Evolutionary conservation across 2,797 vertebrate species (phyloP).

Genomic region (Buceros bicornis): DNA sequence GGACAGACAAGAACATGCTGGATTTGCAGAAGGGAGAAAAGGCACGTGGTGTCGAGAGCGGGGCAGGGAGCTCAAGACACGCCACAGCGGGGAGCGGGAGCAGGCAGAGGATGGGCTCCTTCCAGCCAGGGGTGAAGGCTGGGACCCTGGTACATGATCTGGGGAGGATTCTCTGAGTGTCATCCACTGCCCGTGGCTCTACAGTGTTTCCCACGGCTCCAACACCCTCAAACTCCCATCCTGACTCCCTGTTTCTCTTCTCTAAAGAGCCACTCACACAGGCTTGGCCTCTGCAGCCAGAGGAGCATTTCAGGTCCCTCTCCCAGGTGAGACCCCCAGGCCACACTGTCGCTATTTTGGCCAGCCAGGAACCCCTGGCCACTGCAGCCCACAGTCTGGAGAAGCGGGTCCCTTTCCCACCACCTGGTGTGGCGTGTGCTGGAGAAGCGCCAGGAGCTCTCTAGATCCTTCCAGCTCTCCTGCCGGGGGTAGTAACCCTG

Average conservation of each 20-base stretch:
- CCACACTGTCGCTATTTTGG: fast-evolving
- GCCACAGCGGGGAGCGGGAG: background rate
- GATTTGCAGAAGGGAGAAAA: background rate
- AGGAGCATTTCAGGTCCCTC: background rate
- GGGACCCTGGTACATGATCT: fast-evolving
- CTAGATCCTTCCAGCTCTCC: background rate
- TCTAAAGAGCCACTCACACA: background rate
- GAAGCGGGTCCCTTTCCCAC: background rate
- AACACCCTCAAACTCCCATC: background rate
- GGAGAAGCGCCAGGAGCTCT: background rate
- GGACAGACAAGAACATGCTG: background rate
- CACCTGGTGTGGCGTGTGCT: background rate
- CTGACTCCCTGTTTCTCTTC: background rate
- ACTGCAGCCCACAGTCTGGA: fast-evolving
- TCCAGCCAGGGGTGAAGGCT: background rate
- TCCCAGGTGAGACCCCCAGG: background rate
- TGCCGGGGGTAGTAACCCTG: background rate
- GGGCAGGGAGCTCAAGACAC: background rate
- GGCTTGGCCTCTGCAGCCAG: background rate
- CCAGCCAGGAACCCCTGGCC: fast-evolving
- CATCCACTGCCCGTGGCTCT: fast-evolving
- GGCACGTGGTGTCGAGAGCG: background rate
- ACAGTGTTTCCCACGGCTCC: background rate
- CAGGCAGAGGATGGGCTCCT: background rate
- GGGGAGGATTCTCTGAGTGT: background rate